phyloP scores from a whole-genome alignment of 2,888 invertebrate genomes.

The Pterobdella sp. region DNA sequence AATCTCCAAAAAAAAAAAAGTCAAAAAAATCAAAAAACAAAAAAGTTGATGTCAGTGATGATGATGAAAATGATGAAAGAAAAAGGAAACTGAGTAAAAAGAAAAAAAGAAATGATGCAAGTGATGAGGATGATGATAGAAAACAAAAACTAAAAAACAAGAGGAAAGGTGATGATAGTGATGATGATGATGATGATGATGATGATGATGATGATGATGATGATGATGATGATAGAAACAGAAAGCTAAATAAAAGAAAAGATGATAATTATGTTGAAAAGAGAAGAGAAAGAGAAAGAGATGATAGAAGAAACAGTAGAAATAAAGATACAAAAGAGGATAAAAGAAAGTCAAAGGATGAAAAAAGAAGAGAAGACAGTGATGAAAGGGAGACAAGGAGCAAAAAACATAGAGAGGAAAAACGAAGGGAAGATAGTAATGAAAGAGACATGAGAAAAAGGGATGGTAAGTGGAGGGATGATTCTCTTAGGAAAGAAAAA shows the following conservation, averaged over 20 bases:
- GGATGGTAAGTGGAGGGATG: not conserved
- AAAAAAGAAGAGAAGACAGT: not conserved
- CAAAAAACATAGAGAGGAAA: not conserved
- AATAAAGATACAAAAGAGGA: not conserved
- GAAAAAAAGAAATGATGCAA: not conserved
- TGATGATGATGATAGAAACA: slow-evolving; percentile 5
- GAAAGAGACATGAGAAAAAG: not conserved
- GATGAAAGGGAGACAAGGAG: not conserved
- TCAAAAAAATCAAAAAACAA: not conserved
- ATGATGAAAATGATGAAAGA: slow-evolving; percentile 1
- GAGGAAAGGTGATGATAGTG: not conserved
- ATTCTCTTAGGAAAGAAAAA: not conserved
- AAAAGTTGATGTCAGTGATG: not conserved
- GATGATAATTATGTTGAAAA: not conserved
- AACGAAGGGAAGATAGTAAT: not conserved
- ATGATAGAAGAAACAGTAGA: not conserved
- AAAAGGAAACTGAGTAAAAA: not conserved
- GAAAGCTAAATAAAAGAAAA: not conserved
- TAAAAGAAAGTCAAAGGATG: not conserved
- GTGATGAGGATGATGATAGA: slow-evolving; percentile 2
- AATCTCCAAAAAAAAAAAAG: not conserved
- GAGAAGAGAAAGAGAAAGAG: not conserved
- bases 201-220: slow-evolving; percentile 3
- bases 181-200: not conserved
- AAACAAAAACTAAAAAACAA: not conserved